These are phyloP conservation scores for Leucophenga varia DNA, from an alignment of 1,140 invertebrate species.

Conservation along the genomic window DNA sequence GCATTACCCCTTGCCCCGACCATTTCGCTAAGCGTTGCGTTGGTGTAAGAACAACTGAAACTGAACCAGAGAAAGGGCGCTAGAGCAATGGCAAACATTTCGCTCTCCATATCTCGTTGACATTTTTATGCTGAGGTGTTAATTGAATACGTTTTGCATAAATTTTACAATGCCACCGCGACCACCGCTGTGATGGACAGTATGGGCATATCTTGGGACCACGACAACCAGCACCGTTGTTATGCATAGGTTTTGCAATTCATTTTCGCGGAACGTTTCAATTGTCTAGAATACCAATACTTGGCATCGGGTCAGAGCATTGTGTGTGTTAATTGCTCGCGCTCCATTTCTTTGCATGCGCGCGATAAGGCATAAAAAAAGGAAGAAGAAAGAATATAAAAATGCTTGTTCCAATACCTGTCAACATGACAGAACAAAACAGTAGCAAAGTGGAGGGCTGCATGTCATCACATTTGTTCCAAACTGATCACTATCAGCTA, in stretches of 20 bases:
- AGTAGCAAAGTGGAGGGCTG: constrained; percentile 31
- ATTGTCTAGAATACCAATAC: constrained; percentile 4
- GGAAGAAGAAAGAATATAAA: too few relatives aligned
- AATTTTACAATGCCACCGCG: constrained; percentile 20
- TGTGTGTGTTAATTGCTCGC: constrained; percentile 50
- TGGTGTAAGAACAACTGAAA: constrained; percentile 36
- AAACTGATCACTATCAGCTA: constrained; percentile 49
- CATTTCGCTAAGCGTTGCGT: too few relatives aligned
- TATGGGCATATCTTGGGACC: constrained; percentile 44
- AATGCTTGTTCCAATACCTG: constrained; percentile 31
- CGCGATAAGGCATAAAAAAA: too few relatives aligned
- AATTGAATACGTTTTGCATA: constrained; percentile 57
- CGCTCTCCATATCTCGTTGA: constrained; percentile 10
- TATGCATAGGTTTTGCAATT: background rate
- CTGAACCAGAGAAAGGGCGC: constrained; percentile 28
- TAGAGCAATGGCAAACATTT: constrained; percentile 27
- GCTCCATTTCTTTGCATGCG: constrained; percentile 1
- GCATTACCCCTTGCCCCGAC: constrained; percentile 25
- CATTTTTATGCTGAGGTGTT: constrained; percentile 46
- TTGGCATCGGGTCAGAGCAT: constrained; percentile 17
- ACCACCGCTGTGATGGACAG: too few relatives aligned
- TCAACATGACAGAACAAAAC: constrained; percentile 45
- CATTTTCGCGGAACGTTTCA: background rate
- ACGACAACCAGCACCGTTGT: background rate
- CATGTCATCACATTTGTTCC: constrained; percentile 28